A percentile compares a stretch with the other conserved stretches of the same genome.
These are phyloP conservation scores for Tarsius wallacei DNA, from an alignment of 2,797 vertebrate genomes.

Conservation along the genomic window DNA sequence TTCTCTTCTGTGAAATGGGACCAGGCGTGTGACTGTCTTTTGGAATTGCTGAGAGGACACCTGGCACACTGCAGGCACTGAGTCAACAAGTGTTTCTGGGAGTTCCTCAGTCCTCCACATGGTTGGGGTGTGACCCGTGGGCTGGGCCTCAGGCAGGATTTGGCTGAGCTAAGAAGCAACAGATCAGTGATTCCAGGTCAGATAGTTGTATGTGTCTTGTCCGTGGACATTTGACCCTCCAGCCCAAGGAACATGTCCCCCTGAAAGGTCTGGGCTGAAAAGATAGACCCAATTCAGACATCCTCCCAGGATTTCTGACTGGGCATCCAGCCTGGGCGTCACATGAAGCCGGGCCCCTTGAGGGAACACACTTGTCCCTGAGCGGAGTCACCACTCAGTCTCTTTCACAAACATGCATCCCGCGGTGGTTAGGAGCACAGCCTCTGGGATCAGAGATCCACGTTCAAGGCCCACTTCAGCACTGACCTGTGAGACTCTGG, in stretches of 20 bases:
- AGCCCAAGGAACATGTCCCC: not conserved
- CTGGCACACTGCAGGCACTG: accelerated
- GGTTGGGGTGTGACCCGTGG: no score
- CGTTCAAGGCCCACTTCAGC: not conserved
- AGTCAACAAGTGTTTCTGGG: not conserved
- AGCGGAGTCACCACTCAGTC: accelerated
- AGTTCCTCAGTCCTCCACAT: accelerated
- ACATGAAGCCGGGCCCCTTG: accelerated
- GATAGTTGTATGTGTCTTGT: not conserved
- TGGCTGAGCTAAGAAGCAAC: not conserved
- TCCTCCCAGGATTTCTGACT: not conserved
- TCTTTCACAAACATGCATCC: not conserved
- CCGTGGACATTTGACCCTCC: no score
- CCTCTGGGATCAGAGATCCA: not conserved
- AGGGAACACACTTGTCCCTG: not conserved
- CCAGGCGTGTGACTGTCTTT: not conserved
- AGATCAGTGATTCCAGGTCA: not conserved
- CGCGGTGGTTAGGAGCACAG: accelerated
- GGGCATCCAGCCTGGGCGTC: no score
- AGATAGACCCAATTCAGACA: accelerated
- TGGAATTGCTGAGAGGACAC: not conserved
- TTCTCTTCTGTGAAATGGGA: not conserved
- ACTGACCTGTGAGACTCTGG: not conserved
- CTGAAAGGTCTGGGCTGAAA: not conserved
- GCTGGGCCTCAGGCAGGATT: accelerated